Percentiles rank a stretch among this genome's conserved stretches.
phyloP scores from a whole-genome alignment of 2,113 vertebrate species.

The Amia ocellicauda region DNA sequence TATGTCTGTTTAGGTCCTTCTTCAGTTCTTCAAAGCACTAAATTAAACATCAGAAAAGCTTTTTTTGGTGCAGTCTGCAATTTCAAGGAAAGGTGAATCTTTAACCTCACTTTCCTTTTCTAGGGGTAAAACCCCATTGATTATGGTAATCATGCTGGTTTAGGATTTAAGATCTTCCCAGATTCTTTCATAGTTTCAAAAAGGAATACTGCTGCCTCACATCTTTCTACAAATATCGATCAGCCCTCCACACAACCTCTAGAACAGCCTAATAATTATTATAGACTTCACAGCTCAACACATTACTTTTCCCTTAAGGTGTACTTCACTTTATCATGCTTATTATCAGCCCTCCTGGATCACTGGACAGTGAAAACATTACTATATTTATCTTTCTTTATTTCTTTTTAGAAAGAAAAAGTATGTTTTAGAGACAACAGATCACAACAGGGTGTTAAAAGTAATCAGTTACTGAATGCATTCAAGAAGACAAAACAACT shows the following conservation, averaged over 20 bases:
- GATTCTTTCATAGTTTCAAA: neutral
- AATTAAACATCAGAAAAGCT: neutral
- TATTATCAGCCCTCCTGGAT: conserved; percentile 34
- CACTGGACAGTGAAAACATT: conserved; percentile 37
- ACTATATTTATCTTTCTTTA: conserved; percentile 3
- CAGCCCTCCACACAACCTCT: conserved; percentile 8
- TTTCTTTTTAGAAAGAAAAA: no score
- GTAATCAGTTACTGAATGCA: conserved; percentile 38
- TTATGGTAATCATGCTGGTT: neutral
- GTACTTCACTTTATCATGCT: conserved; percentile 23
- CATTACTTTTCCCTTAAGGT: conserved; percentile 34
- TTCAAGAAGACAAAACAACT: conserved; percentile 34
- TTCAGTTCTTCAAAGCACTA: neutral
- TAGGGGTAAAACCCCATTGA: neutral
- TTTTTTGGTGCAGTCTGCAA: neutral
- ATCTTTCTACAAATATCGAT: neutral
- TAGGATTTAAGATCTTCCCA: conserved; percentile 7
- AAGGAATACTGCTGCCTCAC: neutral
- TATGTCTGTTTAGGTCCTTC: no score
- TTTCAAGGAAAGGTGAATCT: no score
- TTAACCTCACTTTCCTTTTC: neutral
- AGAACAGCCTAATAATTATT: conserved; percentile 38
- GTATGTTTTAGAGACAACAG: conserved; percentile 17
- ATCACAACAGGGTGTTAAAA: neutral
- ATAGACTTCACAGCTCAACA: conserved; percentile 48